A percentile compares a stretch with the other conserved stretches of the same genome.
Conservation (phyloP, 2,888 invertebrate species). For the Pristionchus japonicus region DNA sequence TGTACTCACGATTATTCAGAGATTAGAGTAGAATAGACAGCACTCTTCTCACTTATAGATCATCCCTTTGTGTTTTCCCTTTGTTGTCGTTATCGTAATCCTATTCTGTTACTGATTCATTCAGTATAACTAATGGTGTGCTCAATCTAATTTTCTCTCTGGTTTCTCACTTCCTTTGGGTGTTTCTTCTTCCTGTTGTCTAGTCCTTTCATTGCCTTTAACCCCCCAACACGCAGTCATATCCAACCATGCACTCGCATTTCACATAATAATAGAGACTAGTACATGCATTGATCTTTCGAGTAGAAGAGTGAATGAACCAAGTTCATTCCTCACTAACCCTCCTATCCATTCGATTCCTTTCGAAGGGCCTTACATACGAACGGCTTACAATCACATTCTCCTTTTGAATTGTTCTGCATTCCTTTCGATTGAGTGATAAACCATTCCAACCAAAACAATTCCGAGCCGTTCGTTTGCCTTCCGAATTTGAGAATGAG, state of each 20-base stretch:
- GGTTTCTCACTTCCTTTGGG: neutral
- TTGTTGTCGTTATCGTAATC: neutral
- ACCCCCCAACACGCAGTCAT: neutral
- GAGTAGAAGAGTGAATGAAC: conserved; percentile 5
- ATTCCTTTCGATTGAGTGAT: neutral
- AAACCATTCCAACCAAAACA: neutral
- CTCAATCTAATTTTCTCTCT: neutral
- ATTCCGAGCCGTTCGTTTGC: neutral
- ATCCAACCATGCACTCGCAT: conserved; percentile 17
- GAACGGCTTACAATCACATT: neutral
- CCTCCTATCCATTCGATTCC: neutral
- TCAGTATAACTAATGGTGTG: neutral
- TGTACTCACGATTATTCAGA: conserved; percentile 34
- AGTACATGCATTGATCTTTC: neutral
- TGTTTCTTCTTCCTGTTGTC: neutral
- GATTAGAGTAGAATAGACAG: neutral
- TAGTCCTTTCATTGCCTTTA: conserved; percentile 22
- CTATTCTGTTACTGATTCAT: neutral
- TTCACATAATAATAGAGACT: neutral
- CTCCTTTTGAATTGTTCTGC: neutral
- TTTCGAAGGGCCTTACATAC: neutral
- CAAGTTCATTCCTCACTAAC: neutral
- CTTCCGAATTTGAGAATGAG: neutral
- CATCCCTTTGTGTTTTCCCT: neutral
- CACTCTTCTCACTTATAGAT: neutral